A percentile compares a stretch with the other conserved stretches of the same genome.
phyloP scores from a whole-genome alignment of 2,888 invertebrate genomes.

The Drosophila niveifrons region DNA sequence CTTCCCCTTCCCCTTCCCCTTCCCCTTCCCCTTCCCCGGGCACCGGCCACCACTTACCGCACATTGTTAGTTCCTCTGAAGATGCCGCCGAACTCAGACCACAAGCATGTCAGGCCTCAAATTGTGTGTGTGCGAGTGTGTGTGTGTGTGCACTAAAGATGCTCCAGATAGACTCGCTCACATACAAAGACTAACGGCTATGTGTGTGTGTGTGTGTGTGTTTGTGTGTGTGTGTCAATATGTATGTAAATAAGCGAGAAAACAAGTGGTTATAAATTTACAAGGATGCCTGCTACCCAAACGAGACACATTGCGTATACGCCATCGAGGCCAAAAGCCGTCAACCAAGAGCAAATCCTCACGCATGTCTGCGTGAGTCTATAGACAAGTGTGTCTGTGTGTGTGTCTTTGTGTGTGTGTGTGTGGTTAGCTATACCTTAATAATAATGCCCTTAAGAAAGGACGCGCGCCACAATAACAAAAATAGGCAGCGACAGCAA shows the following conservation, averaged over 20 bases:
- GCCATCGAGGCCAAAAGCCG: constrained; percentile 68
- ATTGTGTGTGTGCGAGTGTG: constrained; percentile 48
- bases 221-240: constrained; percentile 64
- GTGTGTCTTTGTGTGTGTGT: constrained; percentile 14
- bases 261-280: constrained; percentile 81
- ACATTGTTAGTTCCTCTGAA: constrained; percentile 67
- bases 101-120: constrained; percentile 45
- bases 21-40: constrained; percentile 6
- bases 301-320: constrained; percentile 66
- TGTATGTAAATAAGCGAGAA: constrained; percentile 79
- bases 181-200: constrained; percentile 18
- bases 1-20: too few relatives aligned
- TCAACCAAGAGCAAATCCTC: constrained; percentile 64
- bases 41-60: constrained; percentile 45
- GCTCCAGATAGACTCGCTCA: constrained; percentile 55
- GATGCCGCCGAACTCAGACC: constrained; percentile 59
- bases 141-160: constrained; percentile 53
- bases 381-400: background rate
- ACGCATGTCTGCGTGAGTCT: constrained; percentile 31
- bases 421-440: constrained; percentile 51
- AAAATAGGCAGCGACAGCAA: constrained; percentile 43
- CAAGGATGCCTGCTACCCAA: constrained; percentile 56
- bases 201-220: background rate
- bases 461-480: constrained; percentile 56
- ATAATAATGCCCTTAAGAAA: constrained; percentile 72